These are phyloP conservation scores for Philereme transversata DNA, from an alignment of 2,888 invertebrate genomes.

Conservation along the genomic window DNA sequence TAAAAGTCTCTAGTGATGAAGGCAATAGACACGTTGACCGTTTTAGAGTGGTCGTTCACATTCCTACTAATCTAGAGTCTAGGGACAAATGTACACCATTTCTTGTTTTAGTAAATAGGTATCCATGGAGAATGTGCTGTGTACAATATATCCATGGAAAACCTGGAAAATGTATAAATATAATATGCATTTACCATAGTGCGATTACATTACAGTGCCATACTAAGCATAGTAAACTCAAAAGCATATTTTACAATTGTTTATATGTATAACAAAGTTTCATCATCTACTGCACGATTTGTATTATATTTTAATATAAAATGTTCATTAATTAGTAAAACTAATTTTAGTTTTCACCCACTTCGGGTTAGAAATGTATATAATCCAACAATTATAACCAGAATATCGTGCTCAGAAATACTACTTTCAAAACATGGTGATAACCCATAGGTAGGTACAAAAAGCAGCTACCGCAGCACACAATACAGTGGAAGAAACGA, in stretches of 20 bases:
- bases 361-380: conserved; percentile 26
- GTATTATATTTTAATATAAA: not conserved
- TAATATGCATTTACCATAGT: conserved; percentile 51
- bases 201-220: conserved; percentile 78
- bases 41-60: conserved; percentile 14
- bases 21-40: conserved; percentile 26
- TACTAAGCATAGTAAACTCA: conserved; percentile 37
- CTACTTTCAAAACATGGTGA: conserved; percentile 76
- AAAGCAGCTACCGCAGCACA: conserved; percentile 84
- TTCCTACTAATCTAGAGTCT: conserved; percentile 23
- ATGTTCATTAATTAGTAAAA: not conserved
- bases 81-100: conserved; percentile 12
- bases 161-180: conserved; percentile 41
- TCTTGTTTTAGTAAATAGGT: not conserved
- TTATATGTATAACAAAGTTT: conserved; percentile 41
- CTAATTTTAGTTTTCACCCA: not conserved
- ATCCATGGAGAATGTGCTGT: not conserved
- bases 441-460: conserved; percentile 81
- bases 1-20: conserved; percentile 23
- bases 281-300: conserved; percentile 25
- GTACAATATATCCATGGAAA: conserved; percentile 15
- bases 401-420: conserved; percentile 73
- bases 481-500: conserved; percentile 83
- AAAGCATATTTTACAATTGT: conserved; percentile 36
- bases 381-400: conserved; percentile 48